Conservation (phyloP, 2,797 vertebrate species). For the Artibeus lituratus region DNA sequence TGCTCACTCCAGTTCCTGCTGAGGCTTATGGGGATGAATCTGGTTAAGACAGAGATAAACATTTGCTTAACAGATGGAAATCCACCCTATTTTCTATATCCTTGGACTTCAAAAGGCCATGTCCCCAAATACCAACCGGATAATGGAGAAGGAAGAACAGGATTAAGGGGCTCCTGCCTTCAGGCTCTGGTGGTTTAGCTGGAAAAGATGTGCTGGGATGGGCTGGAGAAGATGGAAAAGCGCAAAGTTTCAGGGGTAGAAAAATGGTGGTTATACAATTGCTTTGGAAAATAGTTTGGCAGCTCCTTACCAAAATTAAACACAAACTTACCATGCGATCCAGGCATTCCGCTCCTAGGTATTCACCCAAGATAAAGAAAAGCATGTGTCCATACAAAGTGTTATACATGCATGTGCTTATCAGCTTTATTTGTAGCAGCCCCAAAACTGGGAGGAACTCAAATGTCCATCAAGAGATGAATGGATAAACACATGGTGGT, state of each 20-base stretch:
- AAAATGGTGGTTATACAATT: background rate
- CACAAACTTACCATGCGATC: background rate
- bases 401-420: background rate
- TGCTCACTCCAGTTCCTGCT: background rate
- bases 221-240: background rate
- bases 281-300: background rate
- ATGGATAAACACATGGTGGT: background rate
- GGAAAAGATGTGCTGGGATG: background rate
- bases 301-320: background rate
- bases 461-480: background rate
- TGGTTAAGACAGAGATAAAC: constrained; percentile 16
- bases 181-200: background rate
- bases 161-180: background rate
- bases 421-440: background rate
- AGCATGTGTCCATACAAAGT: background rate
- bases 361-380: background rate
- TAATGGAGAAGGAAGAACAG: background rate
- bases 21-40: constrained; percentile 4
- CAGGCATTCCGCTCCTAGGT: background rate
- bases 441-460: background rate
- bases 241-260: background rate
- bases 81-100: background rate
- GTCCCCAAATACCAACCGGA: background rate
- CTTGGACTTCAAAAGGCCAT: background rate
- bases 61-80: background rate